Evolutionary conservation across 2,113 vertebrate species (phyloP).

Genomic region (Syngnathus floridae): DNA sequence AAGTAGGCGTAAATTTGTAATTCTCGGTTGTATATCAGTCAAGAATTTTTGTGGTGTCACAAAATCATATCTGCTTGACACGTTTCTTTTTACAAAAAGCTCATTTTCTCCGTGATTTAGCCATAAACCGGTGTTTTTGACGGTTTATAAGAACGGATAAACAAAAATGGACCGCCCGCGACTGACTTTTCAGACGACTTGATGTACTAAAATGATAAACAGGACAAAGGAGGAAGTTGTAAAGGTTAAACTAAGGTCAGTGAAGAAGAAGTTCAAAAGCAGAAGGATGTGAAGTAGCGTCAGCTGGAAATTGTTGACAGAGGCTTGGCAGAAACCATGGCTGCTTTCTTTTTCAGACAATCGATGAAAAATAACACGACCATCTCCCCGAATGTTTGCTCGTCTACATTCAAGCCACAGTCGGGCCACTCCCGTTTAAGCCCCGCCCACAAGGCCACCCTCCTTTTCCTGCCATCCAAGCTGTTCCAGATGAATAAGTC

Average conservation of each 20-base stretch:
- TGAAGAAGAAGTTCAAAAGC: conserved; percentile 57
- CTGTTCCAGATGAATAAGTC: neutral
- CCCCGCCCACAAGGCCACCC: neutral
- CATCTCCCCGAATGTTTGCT: neutral
- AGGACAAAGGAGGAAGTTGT: conserved; percentile 25
- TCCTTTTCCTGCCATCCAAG: neutral
- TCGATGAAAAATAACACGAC: neutral
- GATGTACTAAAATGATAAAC: neutral
- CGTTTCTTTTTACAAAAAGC: too few species aligned
- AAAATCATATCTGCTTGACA: too few species aligned
- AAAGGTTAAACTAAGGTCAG: conserved; percentile 41
- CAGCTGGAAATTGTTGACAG: conserved; percentile 53
- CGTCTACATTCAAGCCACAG: neutral
- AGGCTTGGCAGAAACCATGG: conserved; percentile 26
- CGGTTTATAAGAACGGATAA: too few species aligned
- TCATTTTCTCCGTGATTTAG: too few species aligned
- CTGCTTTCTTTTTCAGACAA: neutral
- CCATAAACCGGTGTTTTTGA: too few species aligned
- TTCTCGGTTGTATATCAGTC: too few species aligned
- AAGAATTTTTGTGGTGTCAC: too few species aligned
- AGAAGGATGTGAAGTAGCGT: conserved; percentile 51
- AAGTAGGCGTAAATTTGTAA: neutral
- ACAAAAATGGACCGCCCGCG: too few species aligned
- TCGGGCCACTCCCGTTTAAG: conserved; percentile 4
- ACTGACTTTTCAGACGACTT: neutral